phyloP scores from a whole-genome alignment of 2,797 vertebrate species.

The Propithecus perrieri region DNA sequence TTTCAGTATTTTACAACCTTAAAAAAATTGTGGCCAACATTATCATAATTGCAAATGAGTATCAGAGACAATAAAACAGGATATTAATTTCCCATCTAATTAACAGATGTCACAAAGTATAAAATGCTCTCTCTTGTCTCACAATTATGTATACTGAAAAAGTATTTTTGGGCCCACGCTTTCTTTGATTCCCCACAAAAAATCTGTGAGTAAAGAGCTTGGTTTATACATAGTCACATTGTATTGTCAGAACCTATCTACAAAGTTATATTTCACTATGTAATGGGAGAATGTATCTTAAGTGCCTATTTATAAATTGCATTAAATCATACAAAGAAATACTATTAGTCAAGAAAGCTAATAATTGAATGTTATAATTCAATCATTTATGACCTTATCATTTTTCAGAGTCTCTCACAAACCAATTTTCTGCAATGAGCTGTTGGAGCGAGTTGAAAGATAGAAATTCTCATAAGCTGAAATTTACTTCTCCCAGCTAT shows the following conservation, averaged over 20 bases:
- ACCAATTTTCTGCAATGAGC: constrained; percentile 24
- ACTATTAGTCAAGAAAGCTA: constrained; percentile 49
- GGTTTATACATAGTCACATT: background rate
- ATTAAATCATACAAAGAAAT: constrained; percentile 27
- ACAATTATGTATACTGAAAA: background rate
- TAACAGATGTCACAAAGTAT: background rate
- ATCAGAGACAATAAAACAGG: constrained; percentile 8
- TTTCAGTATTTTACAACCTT: background rate
- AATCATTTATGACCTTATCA: constrained; percentile 45
- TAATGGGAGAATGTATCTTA: constrained; percentile 45
- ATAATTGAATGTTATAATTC: constrained; percentile 45
- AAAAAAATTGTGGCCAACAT: background rate
- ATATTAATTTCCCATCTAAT: constrained; percentile 30
- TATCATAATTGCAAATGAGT: background rate
- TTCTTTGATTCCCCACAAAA: background rate
- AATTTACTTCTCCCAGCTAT: constrained; percentile 44
- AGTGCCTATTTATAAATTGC: constrained; percentile 36
- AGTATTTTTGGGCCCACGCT: background rate
- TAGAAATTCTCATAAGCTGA: constrained; percentile 34
- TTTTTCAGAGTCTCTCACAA: constrained; percentile 46
- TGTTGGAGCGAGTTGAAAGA: background rate
- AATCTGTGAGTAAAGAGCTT: background rate
- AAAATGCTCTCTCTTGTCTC: constrained; percentile 9
- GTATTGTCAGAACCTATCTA: constrained; percentile 1
- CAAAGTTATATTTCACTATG: constrained; percentile 33